Base-by-base conservation (phyloP, 2,888 invertebrate genomes). In the Campaea margaritaria region DNA sequence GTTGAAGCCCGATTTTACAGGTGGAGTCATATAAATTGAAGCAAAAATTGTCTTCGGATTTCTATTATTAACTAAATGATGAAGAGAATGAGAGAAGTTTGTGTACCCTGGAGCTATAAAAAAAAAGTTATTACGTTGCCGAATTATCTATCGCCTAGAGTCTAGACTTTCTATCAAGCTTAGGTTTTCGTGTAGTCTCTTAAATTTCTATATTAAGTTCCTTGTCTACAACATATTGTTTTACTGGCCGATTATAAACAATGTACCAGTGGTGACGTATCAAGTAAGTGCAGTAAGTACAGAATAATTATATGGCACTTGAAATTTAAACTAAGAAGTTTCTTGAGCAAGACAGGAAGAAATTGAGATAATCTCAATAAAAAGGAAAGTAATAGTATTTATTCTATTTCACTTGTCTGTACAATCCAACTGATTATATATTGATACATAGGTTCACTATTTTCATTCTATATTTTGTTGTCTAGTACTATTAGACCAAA, bases 281-380 rank as follows among this genome's bases (percentile, higher is more conserved):
- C 59, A 73, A 74, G 74, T 69, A 46, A 65, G 72, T 73, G 74
- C 70, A 66, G 73, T 82, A 82, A 84, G 82, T 85, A 85, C 81
- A 79, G 72, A 70, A 74, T 76, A n/a, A n/a, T n/a, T n/a, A 77
- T 85, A 88, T 88, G 87, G 88, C 87, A 87, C 88, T 77, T 85
- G 77, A 81, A 39, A 78, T 76, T 74, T 74, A 67, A 72, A 75
- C 64, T 68, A 72, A 66, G 62, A 65, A 66, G 58, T 72, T 71
- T 64, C 34, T 82, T 82, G 82, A 81, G 81, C 82, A 82, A 81
- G 71, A 68, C 50, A 59, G 70, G 64, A 70, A 76, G 67, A 65
- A 45, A 49, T 47, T 50, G 11, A n/a, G 7, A 43, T 36, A 43
- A 48, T 21, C 11, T 21, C 16, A 38, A 9, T 21, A 12, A 27